Evolutionary conservation across 2,888 invertebrate species (phyloP).

Genomic region (Drosophila longiperda): DNA sequence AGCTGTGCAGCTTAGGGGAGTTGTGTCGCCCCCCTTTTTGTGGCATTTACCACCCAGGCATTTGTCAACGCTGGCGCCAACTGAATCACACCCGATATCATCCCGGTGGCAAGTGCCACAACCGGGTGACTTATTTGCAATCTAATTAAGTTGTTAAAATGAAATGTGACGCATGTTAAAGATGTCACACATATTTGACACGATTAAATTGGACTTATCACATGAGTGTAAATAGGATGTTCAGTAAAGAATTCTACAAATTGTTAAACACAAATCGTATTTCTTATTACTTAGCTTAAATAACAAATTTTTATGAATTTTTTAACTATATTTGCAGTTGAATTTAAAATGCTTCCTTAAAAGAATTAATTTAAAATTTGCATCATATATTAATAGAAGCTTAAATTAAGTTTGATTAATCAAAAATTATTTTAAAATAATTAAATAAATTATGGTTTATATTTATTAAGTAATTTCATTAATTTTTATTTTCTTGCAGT

Average conservation of each 20-base stretch:
- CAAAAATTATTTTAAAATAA: not conserved
- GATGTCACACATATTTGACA: slow-evolving; percentile 49
- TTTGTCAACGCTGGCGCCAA: slow-evolving; percentile 79
- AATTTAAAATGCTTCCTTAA: not conserved
- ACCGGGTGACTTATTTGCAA: slow-evolving; percentile 66
- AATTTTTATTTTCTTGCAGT: not conserved
- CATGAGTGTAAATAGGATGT: not conserved
- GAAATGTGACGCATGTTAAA: slow-evolving; percentile 69
- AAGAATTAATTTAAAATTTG: not conserved
- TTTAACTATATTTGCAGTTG: not conserved
- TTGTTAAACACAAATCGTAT: not conserved
- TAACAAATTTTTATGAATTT: not conserved
- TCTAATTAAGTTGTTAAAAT: slow-evolving; percentile 78
- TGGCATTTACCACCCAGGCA: slow-evolving; percentile 70
- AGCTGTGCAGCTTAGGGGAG: slow-evolving; percentile 12
- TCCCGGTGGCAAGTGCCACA: slow-evolving; percentile 49
- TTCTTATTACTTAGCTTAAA: not conserved
- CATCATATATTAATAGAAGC: not conserved
- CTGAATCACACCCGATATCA: slow-evolving; percentile 34
- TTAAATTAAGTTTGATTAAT: not conserved
- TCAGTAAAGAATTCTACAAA: not conserved
- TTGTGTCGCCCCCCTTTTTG: slow-evolving; percentile 11
- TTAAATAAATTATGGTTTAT: not conserved
- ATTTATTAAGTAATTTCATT: not conserved
- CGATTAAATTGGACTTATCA: slow-evolving; percentile 47